These are phyloP conservation scores for Littorina saxatilis DNA, from an alignment of 1,140 invertebrate genomes.

Conservation along the genomic window DNA sequence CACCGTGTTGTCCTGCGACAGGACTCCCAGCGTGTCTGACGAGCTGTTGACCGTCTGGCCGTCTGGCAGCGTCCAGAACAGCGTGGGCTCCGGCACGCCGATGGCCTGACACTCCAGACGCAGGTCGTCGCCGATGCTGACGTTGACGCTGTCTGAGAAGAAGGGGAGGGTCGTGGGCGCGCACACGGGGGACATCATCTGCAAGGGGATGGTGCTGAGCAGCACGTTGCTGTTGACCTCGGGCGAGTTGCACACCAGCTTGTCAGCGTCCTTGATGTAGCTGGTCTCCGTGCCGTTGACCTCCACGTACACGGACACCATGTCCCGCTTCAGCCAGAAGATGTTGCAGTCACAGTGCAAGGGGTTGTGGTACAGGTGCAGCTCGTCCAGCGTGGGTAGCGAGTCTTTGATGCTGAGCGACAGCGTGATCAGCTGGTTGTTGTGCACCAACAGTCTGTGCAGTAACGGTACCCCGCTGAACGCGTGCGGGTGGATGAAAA, in stretches of 20 bases:
- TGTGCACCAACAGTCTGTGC: slow-evolving; percentile 71
- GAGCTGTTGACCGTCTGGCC: slow-evolving; percentile 67
- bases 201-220: slow-evolving; percentile 65
- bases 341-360: slow-evolving; percentile 77
- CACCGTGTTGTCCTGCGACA: slow-evolving; percentile 66
- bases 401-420: slow-evolving; percentile 59
- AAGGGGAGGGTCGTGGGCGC: slow-evolving; percentile 69
- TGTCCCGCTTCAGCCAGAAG: slow-evolving; percentile 73
- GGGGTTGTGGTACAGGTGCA: slow-evolving; percentile 75
- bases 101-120: slow-evolving; percentile 75
- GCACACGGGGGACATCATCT: slow-evolving; percentile 66
- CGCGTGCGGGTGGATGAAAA: slow-evolving; percentile 74
- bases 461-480: slow-evolving; percentile 72
- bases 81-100: slow-evolving; percentile 73
- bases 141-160: slow-evolving; percentile 65
- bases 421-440: slow-evolving; percentile 73
- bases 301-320: slow-evolving; percentile 23
- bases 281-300: background rate
- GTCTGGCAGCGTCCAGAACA: slow-evolving; percentile 76
- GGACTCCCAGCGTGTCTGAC: slow-evolving; percentile 49
- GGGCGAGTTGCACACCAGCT: slow-evolving; percentile 71
- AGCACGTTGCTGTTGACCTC: slow-evolving; percentile 50
- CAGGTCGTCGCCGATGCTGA: slow-evolving; percentile 74
- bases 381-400: slow-evolving; percentile 64
- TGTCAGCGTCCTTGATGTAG: slow-evolving; percentile 64